Conservation (phyloP, 2,888 invertebrate species). For the Smittia sp. region DNA sequence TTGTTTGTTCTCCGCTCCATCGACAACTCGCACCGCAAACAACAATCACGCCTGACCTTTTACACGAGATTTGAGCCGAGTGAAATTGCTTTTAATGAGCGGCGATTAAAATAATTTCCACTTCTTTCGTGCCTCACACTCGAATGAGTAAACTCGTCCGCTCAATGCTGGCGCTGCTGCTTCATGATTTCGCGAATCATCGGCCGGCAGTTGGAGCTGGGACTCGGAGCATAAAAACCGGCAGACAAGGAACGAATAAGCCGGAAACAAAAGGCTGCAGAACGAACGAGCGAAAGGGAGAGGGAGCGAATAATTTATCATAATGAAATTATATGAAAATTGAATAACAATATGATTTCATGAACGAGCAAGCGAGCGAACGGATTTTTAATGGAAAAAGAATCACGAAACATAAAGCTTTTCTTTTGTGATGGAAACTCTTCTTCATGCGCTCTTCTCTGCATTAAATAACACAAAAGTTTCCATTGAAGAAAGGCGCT, state of each 20-base stretch:
- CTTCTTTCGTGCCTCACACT: background rate
- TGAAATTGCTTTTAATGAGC: constrained; percentile 27
- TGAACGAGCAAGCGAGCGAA: background rate
- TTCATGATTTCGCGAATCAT: background rate
- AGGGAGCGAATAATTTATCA: constrained; percentile 9
- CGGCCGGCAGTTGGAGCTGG: background rate
- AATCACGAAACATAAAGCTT: constrained; percentile 21
- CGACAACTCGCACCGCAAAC: background rate
- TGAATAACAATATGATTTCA: constrained; percentile 23
- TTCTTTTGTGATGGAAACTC: constrained; percentile 11
- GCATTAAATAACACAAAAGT: constrained; percentile 6
- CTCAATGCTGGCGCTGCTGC: too few species aligned
- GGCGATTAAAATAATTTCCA: constrained; percentile 18
- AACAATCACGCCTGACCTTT: constrained; percentile 26
- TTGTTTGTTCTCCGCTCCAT: constrained; percentile 19
- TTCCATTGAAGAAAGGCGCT: background rate
- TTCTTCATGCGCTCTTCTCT: too few species aligned
- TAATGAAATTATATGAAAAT: constrained; percentile 23
- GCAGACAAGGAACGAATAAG: background rate
- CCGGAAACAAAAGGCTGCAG: constrained; percentile 22
- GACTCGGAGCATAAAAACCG: background rate
- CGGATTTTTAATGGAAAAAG: constrained; percentile 6
- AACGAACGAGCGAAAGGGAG: background rate
- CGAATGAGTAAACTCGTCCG: background rate
- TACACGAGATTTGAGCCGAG: background rate